Evolutionary conservation across 2,113 vertebrate genomes (phyloP).

Genomic region (Syrrhaptes paradoxus): DNA sequence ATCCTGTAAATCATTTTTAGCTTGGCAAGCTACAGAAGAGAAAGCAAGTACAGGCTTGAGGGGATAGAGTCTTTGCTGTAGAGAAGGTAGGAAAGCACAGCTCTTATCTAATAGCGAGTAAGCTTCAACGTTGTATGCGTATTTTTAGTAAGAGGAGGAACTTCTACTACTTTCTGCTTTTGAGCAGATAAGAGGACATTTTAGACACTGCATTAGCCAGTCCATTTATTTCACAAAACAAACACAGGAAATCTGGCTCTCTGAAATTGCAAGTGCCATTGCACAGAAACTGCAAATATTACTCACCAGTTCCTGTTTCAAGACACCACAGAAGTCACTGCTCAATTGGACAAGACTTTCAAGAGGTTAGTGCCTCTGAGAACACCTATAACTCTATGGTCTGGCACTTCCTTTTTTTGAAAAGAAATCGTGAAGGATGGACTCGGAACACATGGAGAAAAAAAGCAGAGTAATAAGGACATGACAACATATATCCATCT

Average conservation of each 20-base stretch:
- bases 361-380: not conserved
- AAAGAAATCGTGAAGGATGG: not conserved
- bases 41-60: not conserved
- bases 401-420: not conserved
- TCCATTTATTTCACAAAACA: not conserved
- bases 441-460: not conserved
- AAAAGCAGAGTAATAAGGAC: not conserved
- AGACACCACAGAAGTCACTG: not conserved
- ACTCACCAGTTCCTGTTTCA: not conserved
- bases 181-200: accelerated
- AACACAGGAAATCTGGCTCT: not conserved
- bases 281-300: not conserved
- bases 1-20: not conserved
- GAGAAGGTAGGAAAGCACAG: accelerated
- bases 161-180: not conserved
- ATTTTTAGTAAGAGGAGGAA: not conserved
- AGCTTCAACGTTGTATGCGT: accelerated
- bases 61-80: not conserved
- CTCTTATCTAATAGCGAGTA: not conserved
- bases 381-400: accelerated
- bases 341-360: not conserved
- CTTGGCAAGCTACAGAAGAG: not conserved
- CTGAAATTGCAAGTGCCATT: not conserved
- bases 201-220: accelerated
- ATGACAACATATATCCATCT: not conserved